Percentiles rank a stretch among this genome's conserved stretches.
These are phyloP conservation scores for Callinectes sapidus DNA, from an alignment of 2,888 invertebrate genomes.

Conservation along the genomic window DNA sequence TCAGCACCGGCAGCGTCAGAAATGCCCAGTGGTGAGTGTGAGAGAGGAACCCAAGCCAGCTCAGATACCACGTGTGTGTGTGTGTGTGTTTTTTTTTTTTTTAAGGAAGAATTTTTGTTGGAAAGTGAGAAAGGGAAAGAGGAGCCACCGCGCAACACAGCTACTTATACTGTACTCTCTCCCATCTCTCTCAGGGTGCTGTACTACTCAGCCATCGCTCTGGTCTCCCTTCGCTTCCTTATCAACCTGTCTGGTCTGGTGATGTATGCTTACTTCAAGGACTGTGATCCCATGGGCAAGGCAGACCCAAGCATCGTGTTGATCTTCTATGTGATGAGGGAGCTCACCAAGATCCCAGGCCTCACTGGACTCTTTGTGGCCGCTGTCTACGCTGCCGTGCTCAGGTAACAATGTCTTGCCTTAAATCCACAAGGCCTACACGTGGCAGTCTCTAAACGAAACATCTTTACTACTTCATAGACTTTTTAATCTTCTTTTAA, in stretches of 20 bases:
- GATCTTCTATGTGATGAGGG: slow-evolving; percentile 56
- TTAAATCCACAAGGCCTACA: too few relatives aligned
- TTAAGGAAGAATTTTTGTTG: not conserved
- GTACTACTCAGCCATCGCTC: slow-evolving; percentile 67
- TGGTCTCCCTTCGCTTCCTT: slow-evolving; percentile 60
- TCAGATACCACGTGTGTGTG: too few relatives aligned
- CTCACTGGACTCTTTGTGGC: slow-evolving; percentile 70
- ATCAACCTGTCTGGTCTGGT: slow-evolving; percentile 70
- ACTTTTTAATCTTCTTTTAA: too few relatives aligned
- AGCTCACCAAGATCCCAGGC: slow-evolving; percentile 67
- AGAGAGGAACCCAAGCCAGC: too few relatives aligned
- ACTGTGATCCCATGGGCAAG: slow-evolving; percentile 68
- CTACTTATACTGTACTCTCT: not conserved
- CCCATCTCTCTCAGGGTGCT: slow-evolving; percentile 56
- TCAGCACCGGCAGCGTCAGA: slow-evolving; percentile 67
- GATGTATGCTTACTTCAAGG: slow-evolving; percentile 68
- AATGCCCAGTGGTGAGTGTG: slow-evolving; percentile 65
- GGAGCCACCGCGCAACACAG: not conserved
- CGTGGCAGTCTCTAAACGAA: too few relatives aligned
- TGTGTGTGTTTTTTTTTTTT: slow-evolving; percentile 2
- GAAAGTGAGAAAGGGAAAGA: not conserved
- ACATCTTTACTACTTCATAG: too few relatives aligned
- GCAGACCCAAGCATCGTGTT: slow-evolving; percentile 45
- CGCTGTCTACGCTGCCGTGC: slow-evolving; percentile 70
- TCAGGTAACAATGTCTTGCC: slow-evolving; percentile 52